A percentile compares a stretch with the other conserved stretches of the same genome.
phyloP scores from a whole-genome alignment of 2,888 invertebrate genomes.

The Sympetrum striolatum region DNA sequence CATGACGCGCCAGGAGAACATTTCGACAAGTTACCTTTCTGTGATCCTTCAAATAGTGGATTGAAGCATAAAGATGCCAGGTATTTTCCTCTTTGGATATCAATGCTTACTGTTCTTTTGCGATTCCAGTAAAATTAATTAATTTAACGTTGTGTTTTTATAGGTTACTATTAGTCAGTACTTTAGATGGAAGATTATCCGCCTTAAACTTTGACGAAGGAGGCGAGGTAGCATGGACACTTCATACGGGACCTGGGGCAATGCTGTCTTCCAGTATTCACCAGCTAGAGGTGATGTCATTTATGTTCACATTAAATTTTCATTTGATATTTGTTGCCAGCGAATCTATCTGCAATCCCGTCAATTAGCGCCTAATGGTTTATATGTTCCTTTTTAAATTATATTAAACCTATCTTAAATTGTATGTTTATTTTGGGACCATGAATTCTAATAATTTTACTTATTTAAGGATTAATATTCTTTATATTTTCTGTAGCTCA shows the following conservation, averaged over 20 bases:
- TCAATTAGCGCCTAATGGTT: no score
- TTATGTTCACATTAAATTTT: neutral
- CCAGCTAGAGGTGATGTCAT: constrained; percentile 74
- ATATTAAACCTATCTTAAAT: neutral
- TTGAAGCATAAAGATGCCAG: constrained; percentile 42
- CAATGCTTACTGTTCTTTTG: neutral
- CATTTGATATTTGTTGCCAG: no score
- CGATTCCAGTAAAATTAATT: neutral
- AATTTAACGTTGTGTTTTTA: constrained; percentile 51
- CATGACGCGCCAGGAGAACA: neutral
- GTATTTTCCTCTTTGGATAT: neutral
- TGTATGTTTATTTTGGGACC: neutral
- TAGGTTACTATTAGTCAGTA: constrained; percentile 84
- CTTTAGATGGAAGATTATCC: constrained; percentile 86
- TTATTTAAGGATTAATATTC: constrained; percentile 43
- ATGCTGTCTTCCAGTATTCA: constrained; percentile 90
- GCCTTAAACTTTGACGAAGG: constrained; percentile 76
- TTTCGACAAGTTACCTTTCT: constrained; percentile 3
- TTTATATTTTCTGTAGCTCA: constrained; percentile 64
- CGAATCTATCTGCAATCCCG: no score
- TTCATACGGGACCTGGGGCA: constrained; percentile 77
- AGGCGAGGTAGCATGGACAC: constrained; percentile 77
- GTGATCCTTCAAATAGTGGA: neutral
- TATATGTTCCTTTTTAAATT: neutral
- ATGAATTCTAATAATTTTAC: neutral